These are phyloP conservation scores for Pocillopora grandis DNA, from an alignment of 92 coral and sea anemone species.

Conservation along the genomic window DNA sequence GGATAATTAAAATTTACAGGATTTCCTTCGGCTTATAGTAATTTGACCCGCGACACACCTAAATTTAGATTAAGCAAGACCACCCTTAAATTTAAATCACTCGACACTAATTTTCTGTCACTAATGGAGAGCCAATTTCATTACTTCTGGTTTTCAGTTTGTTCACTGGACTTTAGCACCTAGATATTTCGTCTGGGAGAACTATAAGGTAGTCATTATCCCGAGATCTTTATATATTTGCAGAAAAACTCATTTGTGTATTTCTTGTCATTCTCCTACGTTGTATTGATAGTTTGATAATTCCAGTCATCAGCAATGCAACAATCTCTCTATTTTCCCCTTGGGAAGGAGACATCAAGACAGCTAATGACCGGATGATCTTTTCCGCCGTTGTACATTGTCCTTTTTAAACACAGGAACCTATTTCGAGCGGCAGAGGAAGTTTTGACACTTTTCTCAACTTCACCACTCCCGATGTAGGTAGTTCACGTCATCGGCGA, in stretches of 20 bases:
- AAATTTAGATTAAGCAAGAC: not conserved
- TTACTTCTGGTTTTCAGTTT: too few relatives aligned
- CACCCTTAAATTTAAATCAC: not conserved
- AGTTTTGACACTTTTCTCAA: not conserved
- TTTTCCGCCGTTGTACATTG: not conserved
- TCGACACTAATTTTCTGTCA: not conserved
- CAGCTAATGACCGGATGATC: not conserved
- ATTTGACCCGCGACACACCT: constrained; percentile 15
- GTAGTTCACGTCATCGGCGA: not conserved
- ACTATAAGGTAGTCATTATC: too few relatives aligned
- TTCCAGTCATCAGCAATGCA: too few relatives aligned
- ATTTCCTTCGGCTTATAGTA: not conserved
- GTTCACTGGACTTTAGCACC: too few relatives aligned
- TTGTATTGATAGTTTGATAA: too few relatives aligned
- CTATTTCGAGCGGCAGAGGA: not conserved
- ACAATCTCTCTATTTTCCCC: not conserved
- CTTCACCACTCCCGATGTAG: not conserved
- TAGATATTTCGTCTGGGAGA: too few relatives aligned
- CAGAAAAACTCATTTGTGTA: too few relatives aligned
- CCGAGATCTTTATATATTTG: too few relatives aligned
- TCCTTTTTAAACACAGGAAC: not conserved
- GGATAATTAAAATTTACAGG: not conserved
- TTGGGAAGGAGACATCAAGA: not conserved
- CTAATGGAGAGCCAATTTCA: too few relatives aligned
- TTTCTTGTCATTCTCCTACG: too few relatives aligned